A percentile compares a stretch with the other conserved stretches of the same genome.
Evolutionary conservation across 1,140 invertebrate species (phyloP).

Genomic region (Berghia stephanieae): DNA sequence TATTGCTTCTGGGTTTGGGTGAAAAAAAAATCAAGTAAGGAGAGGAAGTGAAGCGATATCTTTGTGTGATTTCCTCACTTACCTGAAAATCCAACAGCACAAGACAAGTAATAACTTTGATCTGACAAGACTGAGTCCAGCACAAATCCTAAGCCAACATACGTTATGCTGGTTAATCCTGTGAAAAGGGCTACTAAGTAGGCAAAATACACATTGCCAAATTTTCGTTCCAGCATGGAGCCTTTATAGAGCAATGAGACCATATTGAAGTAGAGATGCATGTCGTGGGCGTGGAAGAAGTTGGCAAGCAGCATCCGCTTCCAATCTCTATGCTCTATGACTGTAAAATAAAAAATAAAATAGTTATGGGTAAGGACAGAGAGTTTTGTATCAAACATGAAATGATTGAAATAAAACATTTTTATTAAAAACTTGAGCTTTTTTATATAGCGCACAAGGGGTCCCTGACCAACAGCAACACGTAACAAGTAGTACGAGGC

Average conservation of each 20-base stretch:
- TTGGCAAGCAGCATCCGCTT: conserved; percentile 72
- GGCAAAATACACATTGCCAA: conserved; percentile 72
- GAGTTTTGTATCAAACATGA: no score
- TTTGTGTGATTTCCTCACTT: conserved; percentile 29
- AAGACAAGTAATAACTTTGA: conserved; percentile 68
- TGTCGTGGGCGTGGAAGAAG: conserved; percentile 77
- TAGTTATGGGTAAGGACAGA: neutral
- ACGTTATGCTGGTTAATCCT: conserved; percentile 70
- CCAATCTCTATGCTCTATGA: conserved; percentile 72
- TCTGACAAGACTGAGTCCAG: conserved; percentile 53
- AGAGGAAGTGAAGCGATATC: no score
- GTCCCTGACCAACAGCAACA: neutral
- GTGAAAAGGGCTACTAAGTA: conserved; percentile 72
- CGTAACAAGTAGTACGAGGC: neutral
- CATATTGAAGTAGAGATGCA: conserved; percentile 83
- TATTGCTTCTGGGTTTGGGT: no score
- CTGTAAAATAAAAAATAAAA: conserved; percentile 48
- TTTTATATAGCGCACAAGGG: neutral
- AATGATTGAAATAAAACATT: no score
- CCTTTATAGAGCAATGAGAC: conserved; percentile 77
- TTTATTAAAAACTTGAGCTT: no score
- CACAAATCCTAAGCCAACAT: conserved; percentile 67
- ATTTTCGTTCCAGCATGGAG: conserved; percentile 69
- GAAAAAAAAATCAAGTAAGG: no score
- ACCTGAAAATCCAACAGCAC: conserved; percentile 78